Percentiles rank a stretch among this genome's conserved stretches.
Evolutionary conservation across 2,797 vertebrate genomes (phyloP).

Genomic region (Caiman crocodilus): DNA sequence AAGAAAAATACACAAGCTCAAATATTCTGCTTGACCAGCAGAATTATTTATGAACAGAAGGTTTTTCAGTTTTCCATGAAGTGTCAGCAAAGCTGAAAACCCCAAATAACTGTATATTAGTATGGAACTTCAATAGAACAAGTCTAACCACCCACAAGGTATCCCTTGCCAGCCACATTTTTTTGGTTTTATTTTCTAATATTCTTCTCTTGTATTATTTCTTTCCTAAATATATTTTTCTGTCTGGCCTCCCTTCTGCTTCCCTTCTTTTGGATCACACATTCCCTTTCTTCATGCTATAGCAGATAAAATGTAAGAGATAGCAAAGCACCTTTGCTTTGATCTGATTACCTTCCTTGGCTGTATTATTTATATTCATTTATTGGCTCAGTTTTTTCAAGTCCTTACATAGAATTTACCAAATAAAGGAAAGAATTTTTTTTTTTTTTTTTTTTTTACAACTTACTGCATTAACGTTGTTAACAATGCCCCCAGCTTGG

Average conservation of each 20-base stretch:
- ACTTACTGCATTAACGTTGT: too few species aligned
- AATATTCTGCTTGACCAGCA: background rate
- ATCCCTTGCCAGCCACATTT: background rate
- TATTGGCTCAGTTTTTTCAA: slow-evolving; percentile 13
- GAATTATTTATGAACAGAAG: background rate
- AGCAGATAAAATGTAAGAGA: slow-evolving; percentile 16
- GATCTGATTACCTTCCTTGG: slow-evolving; percentile 16
- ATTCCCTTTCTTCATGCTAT: slow-evolving; percentile 12
- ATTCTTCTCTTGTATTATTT: slow-evolving; percentile 22
- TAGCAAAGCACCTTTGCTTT: background rate
- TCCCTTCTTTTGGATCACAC: slow-evolving; percentile 8
- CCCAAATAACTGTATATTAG: background rate
- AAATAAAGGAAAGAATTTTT: slow-evolving; percentile 2
- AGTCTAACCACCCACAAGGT: background rate
- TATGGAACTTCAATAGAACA: background rate
- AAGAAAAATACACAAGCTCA: background rate
- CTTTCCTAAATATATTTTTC: background rate
- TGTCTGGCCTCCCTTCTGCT: background rate
- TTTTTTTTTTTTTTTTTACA: too few species aligned
- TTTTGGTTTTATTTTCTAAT: background rate
- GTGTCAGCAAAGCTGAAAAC: background rate
- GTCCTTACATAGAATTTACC: slow-evolving; percentile 40
- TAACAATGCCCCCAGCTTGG: too few species aligned
- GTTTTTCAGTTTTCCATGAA: background rate
- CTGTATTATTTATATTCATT: slow-evolving; percentile 24